Conservation (phyloP, 2,888 invertebrate genomes). For the Gerosis bhagava region DNA sequence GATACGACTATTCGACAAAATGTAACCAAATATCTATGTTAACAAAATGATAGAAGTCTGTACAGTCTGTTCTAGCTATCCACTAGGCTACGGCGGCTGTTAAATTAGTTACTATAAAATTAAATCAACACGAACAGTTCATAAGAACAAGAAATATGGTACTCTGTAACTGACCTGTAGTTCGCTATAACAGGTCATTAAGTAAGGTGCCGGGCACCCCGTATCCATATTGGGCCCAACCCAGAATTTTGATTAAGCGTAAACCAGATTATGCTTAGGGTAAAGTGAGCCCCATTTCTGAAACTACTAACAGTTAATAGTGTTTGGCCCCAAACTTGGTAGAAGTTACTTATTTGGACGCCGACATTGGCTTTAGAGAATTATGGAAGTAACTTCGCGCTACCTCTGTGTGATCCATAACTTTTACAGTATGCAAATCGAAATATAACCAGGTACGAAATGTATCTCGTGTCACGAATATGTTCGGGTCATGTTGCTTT, state of each 20-base stretch:
- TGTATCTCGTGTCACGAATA: constrained; percentile 36
- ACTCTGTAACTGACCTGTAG: no score
- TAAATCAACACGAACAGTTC: no score
- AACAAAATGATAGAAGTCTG: no score
- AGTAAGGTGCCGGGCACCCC: constrained; percentile 42
- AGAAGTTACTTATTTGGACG: constrained; percentile 66
- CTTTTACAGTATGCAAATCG: constrained; percentile 58
- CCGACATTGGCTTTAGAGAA: constrained; percentile 59
- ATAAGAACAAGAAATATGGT: no score
- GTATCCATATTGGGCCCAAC: constrained; percentile 60
- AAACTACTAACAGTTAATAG: constrained; percentile 72
- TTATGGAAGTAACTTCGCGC: constrained; percentile 57
- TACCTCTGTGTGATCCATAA: constrained; percentile 48
- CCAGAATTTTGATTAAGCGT: constrained; percentile 74
- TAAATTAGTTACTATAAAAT: no score
- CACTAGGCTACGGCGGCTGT: no score
- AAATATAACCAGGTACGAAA: constrained; percentile 60
- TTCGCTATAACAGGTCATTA: no score
- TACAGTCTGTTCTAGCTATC: no score
- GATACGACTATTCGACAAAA: no score
- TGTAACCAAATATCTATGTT: no score
- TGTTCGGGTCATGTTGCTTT: background rate
- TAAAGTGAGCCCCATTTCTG: constrained; percentile 70
- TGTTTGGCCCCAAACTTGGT: constrained; percentile 65
- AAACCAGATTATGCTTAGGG: constrained; percentile 69